Evolutionary conservation across 2,888 invertebrate species (phyloP).

Genomic region (Invenusta paracnida): DNA sequence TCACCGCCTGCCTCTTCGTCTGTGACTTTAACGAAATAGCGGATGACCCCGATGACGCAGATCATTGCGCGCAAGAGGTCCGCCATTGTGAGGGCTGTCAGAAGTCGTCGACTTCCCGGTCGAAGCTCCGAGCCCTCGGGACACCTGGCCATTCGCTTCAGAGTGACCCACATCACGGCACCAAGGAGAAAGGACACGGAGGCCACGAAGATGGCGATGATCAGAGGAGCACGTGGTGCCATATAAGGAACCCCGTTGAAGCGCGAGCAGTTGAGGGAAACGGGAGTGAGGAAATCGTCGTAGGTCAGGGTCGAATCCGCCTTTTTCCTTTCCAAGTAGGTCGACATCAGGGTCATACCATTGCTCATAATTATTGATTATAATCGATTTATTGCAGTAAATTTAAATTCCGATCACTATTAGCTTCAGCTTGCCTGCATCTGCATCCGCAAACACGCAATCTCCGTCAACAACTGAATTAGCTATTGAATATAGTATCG

Average conservation of each 20-base stretch:
- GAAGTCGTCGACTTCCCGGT: background rate
- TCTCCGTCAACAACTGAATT: too few relatives aligned
- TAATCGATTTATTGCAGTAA: too few relatives aligned
- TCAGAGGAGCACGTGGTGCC: background rate
- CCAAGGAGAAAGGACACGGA: background rate
- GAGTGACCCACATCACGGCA: background rate
- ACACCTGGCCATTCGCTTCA: background rate
- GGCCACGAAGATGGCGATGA: background rate
- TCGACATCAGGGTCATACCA: too few relatives aligned
- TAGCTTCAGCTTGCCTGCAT: too few relatives aligned
- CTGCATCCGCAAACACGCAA: too few relatives aligned
- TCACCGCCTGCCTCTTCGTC: background rate
- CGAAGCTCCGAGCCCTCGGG: background rate
- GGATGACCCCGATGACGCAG: background rate
- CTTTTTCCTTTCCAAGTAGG: too few relatives aligned
- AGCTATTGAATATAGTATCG: too few relatives aligned
- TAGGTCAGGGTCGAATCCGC: too few relatives aligned
- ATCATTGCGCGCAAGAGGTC: background rate
- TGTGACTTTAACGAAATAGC: background rate
- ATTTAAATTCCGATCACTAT: too few relatives aligned
- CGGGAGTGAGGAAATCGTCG: too few relatives aligned
- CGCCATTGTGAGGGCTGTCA: slow-evolving; percentile 2
- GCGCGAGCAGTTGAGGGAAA: background rate
- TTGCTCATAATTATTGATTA: too few relatives aligned
- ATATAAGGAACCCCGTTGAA: background rate